Percentiles rank a stretch among this genome's conserved stretches.
phyloP scores from a whole-genome alignment of 2,888 invertebrate genomes.

The Spodoptera exigua region DNA sequence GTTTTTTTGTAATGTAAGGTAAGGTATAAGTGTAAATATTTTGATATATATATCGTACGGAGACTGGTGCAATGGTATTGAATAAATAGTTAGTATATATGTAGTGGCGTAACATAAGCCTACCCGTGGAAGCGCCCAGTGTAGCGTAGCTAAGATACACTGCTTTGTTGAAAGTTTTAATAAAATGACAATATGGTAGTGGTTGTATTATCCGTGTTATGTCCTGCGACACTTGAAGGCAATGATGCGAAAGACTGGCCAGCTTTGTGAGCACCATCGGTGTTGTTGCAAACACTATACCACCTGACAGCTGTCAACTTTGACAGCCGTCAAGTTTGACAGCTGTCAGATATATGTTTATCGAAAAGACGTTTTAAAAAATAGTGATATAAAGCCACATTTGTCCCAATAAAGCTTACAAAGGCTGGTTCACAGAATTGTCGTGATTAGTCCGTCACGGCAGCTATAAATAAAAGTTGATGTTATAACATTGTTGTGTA shows the following conservation, averaged over 20 bases:
- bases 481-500: constrained; percentile 72
- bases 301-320: background rate
- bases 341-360: too few species aligned
- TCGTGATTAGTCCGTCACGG: constrained; percentile 22
- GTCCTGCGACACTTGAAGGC: constrained; percentile 62
- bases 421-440: constrained; percentile 16
- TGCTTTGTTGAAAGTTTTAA: constrained; percentile 66
- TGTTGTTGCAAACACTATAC: constrained; percentile 10
- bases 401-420: constrained; percentile 25
- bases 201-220: constrained; percentile 63
- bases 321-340: constrained; percentile 27
- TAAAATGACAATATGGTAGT: constrained; percentile 81
- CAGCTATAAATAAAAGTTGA: constrained; percentile 41
- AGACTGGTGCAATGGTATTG: constrained; percentile 75
- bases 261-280: constrained; percentile 25
- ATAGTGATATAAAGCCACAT: background rate
- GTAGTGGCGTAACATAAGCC: constrained; percentile 50
- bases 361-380: too few species aligned
- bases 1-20: constrained; percentile 59
- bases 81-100: constrained; percentile 54
- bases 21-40: constrained; percentile 66
- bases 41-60: constrained; percentile 70
- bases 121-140: constrained; percentile 33
- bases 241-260: constrained; percentile 56
- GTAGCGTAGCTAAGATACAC: constrained; percentile 54